These are phyloP conservation scores for Neotoxoptera formosana DNA, from an alignment of 1,140 invertebrate species.

Conservation along the genomic window DNA sequence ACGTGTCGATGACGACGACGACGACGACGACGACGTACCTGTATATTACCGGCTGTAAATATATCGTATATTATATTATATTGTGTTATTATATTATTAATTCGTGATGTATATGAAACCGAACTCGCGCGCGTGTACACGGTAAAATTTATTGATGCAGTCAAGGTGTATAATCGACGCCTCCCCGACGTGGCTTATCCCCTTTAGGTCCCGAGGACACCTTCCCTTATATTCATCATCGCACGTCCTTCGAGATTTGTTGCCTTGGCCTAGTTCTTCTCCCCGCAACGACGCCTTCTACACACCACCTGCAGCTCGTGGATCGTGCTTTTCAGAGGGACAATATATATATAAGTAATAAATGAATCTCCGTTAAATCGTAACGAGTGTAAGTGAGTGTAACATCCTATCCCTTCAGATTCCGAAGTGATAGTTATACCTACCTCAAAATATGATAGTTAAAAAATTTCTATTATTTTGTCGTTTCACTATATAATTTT, in stretches of 20 bases:
- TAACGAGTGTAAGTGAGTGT: neutral
- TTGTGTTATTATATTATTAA: neutral
- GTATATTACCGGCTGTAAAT: neutral
- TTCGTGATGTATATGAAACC: neutral
- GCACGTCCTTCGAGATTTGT: neutral
- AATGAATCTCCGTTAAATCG: neutral
- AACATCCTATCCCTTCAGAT: neutral
- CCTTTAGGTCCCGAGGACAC: neutral
- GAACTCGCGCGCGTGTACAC: neutral
- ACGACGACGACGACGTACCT: neutral
- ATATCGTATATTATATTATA: neutral
- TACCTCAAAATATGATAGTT: too few species aligned
- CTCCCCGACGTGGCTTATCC: neutral
- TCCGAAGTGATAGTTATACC: neutral
- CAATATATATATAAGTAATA: neutral
- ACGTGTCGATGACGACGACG: neutral
- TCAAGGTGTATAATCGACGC: neutral
- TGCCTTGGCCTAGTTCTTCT: neutral
- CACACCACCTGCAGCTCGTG: neutral
- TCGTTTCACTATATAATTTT: too few species aligned
- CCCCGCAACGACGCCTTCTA: neutral
- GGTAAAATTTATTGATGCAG: neutral
- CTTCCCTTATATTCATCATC: neutral
- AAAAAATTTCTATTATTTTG: too few species aligned
- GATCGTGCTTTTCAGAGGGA: neutral